phyloP scores from a whole-genome alignment of 2,888 invertebrate species.

The Rotaria sp. region DNA sequence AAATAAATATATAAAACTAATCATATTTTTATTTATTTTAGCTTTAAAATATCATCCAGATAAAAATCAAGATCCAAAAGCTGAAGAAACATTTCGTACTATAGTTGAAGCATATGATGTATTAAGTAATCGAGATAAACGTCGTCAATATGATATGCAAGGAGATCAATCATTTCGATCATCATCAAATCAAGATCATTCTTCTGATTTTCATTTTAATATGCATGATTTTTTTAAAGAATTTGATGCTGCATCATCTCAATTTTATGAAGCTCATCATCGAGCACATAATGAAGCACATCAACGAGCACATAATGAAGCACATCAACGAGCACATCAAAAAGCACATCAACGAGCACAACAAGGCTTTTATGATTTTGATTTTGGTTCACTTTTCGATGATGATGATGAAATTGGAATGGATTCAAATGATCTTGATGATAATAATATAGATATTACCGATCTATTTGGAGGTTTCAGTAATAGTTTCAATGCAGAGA shows the following conservation, averaged over 20 bases:
- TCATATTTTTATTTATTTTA: not conserved
- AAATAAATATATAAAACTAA: too few relatives aligned
- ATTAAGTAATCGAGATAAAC: conserved; percentile 32
- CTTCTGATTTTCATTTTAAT: conserved; percentile 21
- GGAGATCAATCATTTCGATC: not conserved
- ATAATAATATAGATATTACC: not conserved
- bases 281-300: conserved; percentile 29
- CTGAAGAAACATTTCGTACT: conserved; percentile 36
- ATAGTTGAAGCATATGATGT: conserved; percentile 40
- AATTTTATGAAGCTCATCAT: conserved; percentile 33
- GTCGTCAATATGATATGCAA: conserved; percentile 28
- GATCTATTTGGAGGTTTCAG: not conserved
- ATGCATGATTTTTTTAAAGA: conserved; percentile 37
- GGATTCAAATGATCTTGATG: not conserved
- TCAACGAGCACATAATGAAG: conserved; percentile 9
- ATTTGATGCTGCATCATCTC: conserved; percentile 26
- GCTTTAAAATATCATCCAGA: conserved; percentile 40
- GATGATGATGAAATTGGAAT: conserved; percentile 23
- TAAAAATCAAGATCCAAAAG: conserved; percentile 36
- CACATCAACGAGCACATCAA: not conserved
- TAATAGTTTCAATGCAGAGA: not conserved
- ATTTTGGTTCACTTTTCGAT: conserved; percentile 37
- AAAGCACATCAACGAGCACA: not conserved
- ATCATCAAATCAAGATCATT: not conserved
- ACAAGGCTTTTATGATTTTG: conserved; percentile 24